Conservation (phyloP, 2,797 vertebrate genomes). For the Eurystomus glaucurus region DNA sequence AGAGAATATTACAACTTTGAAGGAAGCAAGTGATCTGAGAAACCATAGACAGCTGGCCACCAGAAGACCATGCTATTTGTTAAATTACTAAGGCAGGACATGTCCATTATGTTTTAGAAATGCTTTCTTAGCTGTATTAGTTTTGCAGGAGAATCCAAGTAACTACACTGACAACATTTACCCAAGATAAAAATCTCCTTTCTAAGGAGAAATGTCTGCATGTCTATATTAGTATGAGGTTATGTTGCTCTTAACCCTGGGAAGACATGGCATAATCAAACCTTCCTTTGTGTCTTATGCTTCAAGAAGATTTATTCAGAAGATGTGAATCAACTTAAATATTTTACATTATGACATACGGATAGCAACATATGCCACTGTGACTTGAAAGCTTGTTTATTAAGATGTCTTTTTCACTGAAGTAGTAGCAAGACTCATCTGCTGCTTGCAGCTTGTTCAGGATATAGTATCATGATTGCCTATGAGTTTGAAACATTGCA, state of each 20-base stretch:
- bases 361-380: neutral
- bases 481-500: neutral
- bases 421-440: neutral
- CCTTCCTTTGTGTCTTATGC: neutral
- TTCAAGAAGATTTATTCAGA: neutral
- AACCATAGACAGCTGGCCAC: neutral
- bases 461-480: neutral
- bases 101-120: neutral
- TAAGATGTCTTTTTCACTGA: neutral
- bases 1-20: neutral
- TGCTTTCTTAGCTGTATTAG: neutral
- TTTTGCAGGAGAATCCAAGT: neutral
- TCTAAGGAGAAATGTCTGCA: neutral
- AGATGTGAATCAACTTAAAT: neutral
- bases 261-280: neutral
- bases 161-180: neutral
- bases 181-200: fast-evolving
- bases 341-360: neutral
- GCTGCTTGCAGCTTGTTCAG: neutral
- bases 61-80: neutral
- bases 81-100: neutral
- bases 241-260: neutral
- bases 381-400: neutral
- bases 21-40: neutral
- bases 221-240: neutral